Evolutionary conservation across 2,113 vertebrate species (phyloP), one percentile per base, ranked within the genome.

Genomic region (Gadus chalcogrammus): DNA sequence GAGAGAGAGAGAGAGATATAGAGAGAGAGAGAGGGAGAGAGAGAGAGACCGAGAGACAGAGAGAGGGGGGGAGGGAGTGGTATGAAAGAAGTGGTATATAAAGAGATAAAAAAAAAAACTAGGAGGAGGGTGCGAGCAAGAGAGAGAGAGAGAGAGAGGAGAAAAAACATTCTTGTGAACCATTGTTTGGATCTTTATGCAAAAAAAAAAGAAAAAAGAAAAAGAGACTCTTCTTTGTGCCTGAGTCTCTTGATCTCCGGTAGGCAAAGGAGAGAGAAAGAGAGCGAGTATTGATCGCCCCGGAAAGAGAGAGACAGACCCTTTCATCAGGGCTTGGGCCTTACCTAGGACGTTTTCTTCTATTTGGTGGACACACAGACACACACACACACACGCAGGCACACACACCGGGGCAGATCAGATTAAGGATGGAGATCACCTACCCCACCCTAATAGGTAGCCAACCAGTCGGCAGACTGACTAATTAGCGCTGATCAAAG

Each of bases 401-500:
- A 35, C 4, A 35, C 20, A 61, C 20, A n/a, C 58, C 18, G 20
- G 1, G 4, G 17, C n/a, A n/a, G n/a, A 2, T 12, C 59, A 61
- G n/a, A 61, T 92, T 85, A 90, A 91, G 81, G 73, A 15, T 7
- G 35, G 67, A 58, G 82, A 77, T 91, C 90, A 89, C 91, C 90
- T 79, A 73, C 72, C 78, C 79, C 75, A 76, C 79, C 78, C 78
- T 88, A 87, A 85, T 90, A 93, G 91, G 92, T 92, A 87, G 85
- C 63, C 60, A 88, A 82, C 71, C 66, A 79, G 78, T 79, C 85
- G 81, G 69, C 67, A 74, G 73, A 75, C 92, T 92, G 73, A 75
- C 92, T 92, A 92, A 93, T 93, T 93, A 93, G 87, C 15, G 16
- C 70, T 85, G 90, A 93, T 93, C 92, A 93, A 93, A 93, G 90